Conservation (phyloP, 2,113 vertebrate genomes). For the Procapra przewalskii region DNA sequence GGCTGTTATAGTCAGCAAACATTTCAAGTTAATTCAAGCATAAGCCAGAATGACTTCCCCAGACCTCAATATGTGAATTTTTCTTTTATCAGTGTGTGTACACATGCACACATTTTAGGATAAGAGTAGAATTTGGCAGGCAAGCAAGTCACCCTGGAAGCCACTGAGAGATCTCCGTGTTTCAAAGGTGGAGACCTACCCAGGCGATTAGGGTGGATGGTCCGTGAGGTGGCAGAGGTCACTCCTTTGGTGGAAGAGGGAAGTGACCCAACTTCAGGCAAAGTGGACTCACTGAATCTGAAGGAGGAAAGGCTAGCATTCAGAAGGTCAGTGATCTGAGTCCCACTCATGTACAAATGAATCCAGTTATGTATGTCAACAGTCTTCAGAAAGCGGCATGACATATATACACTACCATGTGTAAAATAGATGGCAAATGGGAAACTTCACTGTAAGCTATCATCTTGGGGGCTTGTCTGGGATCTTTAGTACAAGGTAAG, state of each 20-base stretch:
- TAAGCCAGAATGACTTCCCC: neutral
- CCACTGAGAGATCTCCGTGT: neutral
- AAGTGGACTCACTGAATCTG: neutral
- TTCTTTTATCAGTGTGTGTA: neutral
- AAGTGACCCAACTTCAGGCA: neutral
- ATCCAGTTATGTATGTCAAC: neutral
- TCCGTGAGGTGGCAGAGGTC: neutral
- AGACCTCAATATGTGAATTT: neutral
- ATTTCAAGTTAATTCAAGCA: neutral
- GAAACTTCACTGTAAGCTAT: neutral
- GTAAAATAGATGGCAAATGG: neutral
- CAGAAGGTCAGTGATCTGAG: neutral
- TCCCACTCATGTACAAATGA: neutral
- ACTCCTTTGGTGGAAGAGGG: neutral
- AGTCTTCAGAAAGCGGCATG: neutral
- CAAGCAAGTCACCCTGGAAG: neutral
- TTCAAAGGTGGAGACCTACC: neutral
- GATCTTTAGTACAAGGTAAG: neutral
- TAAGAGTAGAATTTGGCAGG: neutral
- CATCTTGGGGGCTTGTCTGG: neutral
- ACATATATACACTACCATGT: neutral
- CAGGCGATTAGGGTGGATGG: neutral
- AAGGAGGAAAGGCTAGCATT: neutral
- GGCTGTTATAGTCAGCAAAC: neutral
- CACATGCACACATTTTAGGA: neutral